Evolutionary conservation across 2,888 invertebrate species (phyloP).

Genomic region (Tenthredo livida): DNA sequence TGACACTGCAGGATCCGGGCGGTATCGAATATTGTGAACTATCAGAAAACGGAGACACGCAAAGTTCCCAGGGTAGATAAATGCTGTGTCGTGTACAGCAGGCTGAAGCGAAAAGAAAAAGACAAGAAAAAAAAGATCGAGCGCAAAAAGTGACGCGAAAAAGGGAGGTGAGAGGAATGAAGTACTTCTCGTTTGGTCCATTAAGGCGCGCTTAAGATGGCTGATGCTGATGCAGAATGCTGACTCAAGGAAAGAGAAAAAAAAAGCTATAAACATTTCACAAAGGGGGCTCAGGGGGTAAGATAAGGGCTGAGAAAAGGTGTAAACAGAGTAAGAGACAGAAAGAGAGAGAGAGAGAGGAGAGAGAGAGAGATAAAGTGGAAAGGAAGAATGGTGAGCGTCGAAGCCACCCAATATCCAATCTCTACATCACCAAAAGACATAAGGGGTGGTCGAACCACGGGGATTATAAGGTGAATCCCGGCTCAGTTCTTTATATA

Average conservation of each 20-base stretch:
- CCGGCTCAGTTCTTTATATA: background rate
- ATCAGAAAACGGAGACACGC: background rate
- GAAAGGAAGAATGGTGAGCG: background rate
- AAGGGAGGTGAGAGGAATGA: background rate
- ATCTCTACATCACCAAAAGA: background rate
- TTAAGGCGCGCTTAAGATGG: background rate
- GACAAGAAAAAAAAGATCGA: background rate
- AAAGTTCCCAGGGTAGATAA: background rate
- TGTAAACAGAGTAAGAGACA: constrained; percentile 5
- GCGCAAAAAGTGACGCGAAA: background rate
- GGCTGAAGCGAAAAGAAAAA: background rate
- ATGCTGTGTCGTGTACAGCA: background rate
- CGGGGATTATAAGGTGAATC: constrained; percentile 21
- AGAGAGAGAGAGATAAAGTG: constrained; percentile 2
- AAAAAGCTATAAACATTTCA: constrained; percentile 23
- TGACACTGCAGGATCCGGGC: background rate
- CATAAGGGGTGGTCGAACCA: constrained; percentile 19
- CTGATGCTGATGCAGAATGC: constrained; percentile 30
- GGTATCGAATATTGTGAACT: background rate
- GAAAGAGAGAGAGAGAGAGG: background rate
- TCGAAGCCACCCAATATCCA: constrained; percentile 26
- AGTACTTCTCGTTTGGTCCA: constrained; percentile 17
- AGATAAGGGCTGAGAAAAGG: constrained; percentile 8
- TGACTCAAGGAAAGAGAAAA: background rate
- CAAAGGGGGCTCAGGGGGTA: background rate